Percentiles rank a stretch among this genome's conserved stretches.
Conservation (phyloP, 2,888 invertebrate genomes). For the Tridacna gigas region DNA sequence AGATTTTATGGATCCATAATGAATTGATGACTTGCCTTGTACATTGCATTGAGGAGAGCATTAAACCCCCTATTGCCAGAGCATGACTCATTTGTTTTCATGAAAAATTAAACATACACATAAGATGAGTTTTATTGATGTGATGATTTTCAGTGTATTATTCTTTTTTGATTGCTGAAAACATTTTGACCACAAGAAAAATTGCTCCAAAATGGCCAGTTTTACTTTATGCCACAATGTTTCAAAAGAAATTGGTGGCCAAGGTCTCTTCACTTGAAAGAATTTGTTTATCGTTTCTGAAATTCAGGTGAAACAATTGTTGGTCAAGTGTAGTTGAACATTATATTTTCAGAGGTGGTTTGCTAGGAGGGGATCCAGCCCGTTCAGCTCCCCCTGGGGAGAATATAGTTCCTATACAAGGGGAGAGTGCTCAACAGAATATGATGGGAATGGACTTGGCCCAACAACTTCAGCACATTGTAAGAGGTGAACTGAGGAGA, state of each 20-base stretch:
- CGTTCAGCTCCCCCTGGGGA: conserved; percentile 41
- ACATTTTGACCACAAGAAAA: neutral
- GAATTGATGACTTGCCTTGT: too few relatives aligned
- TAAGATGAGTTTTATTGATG: too few relatives aligned
- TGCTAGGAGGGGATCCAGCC: conserved; percentile 50
- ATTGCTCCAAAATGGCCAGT: neutral
- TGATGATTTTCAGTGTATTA: too few relatives aligned
- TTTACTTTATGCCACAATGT: neutral
- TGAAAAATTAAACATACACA: too few relatives aligned
- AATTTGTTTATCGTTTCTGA: too few relatives aligned
- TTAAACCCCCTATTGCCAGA: too few relatives aligned
- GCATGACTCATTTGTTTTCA: too few relatives aligned
- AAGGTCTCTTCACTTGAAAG: too few relatives aligned
- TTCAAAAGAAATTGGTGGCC: neutral
- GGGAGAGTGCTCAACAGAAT: conserved; percentile 31
- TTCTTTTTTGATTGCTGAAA: neutral
- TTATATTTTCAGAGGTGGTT: conserved; percentile 42
- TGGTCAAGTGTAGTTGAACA: too few relatives aligned
- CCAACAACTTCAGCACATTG: conserved; percentile 75
- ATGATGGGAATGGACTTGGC: conserved; percentile 69
- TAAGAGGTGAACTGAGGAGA: conserved; percentile 79
- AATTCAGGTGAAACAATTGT: too few relatives aligned
- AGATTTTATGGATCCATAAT: too few relatives aligned
- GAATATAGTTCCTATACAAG: conserved; percentile 24
- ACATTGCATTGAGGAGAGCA: too few relatives aligned